Conservation (phyloP, 2,113 vertebrate genomes). For the Oophaga pumilio region DNA sequence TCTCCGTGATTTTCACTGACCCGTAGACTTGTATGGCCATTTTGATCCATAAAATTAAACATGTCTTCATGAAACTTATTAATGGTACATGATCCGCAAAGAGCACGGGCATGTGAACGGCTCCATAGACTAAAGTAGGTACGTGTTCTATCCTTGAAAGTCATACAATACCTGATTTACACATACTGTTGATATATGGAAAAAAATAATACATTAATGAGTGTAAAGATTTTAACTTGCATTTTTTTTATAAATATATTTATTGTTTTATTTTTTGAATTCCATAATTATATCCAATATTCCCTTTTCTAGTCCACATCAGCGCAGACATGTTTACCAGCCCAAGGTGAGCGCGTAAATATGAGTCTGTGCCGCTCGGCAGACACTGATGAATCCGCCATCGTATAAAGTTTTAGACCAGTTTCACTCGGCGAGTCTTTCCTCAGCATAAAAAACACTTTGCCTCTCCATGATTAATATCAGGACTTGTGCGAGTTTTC, state of each 20-base stretch:
- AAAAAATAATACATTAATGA: too few species aligned
- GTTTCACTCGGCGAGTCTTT: slow-evolving; percentile 43
- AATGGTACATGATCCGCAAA: too few species aligned
- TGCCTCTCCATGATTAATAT: slow-evolving; percentile 48
- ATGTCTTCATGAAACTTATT: too few species aligned
- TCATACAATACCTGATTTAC: too few species aligned
- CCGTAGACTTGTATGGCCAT: too few species aligned
- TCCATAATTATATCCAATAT: not conserved
- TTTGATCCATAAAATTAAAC: too few species aligned
- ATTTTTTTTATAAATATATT: not conserved
- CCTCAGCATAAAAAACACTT: slow-evolving; percentile 50
- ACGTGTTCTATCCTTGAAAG: too few species aligned
- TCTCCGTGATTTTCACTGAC: too few species aligned
- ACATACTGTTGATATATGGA: too few species aligned
- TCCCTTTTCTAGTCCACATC: not conserved
- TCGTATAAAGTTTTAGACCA: slow-evolving; percentile 55
- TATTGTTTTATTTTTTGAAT: not conserved
- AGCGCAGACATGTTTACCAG: not conserved
- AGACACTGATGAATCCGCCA: slow-evolving; percentile 46
- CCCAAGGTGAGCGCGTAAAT: slow-evolving; percentile 17
- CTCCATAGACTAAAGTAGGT: too few species aligned
- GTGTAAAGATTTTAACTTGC: not conserved
- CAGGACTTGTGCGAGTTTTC: slow-evolving; percentile 47
- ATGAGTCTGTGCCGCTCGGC: slow-evolving; percentile 11
- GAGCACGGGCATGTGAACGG: too few species aligned